Percentiles rank a stretch among this genome's conserved stretches.
phyloP scores from a whole-genome alignment of 2,113 vertebrate species.

The Myxocyprinus asiaticus region DNA sequence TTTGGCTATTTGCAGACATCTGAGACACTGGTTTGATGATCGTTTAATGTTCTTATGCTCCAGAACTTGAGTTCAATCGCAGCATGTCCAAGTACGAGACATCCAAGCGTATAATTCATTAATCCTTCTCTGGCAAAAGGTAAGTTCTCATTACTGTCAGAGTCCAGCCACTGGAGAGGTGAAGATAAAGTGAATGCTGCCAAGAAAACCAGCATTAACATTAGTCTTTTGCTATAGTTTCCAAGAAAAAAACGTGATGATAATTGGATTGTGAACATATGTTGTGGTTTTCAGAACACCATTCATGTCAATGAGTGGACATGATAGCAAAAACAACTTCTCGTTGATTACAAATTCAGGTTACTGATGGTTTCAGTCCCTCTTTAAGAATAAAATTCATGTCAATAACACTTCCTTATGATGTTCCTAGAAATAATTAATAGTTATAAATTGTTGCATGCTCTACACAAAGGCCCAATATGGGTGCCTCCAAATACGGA shows the following conservation, averaged over 20 bases:
- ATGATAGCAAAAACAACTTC: slow-evolving; percentile 36
- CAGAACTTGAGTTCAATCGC: slow-evolving; percentile 32
- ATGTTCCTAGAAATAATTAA: not conserved
- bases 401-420: not conserved
- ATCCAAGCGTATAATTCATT: slow-evolving; percentile 72
- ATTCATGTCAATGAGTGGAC: slow-evolving; percentile 34
- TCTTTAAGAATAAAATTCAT: not conserved
- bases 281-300: slow-evolving; percentile 16
- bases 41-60: slow-evolving; percentile 27
- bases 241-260: slow-evolving; percentile 16
- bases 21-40: slow-evolving; percentile 26
- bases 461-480: not conserved
- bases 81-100: slow-evolving; percentile 37
- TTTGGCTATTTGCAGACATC: slow-evolving; percentile 21
- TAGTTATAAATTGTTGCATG: not conserved
- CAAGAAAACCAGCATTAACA: slow-evolving; percentile 47
- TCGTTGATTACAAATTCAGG: slow-evolving; percentile 13
- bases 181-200: slow-evolving; percentile 30
- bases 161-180: slow-evolving; percentile 58
- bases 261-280: slow-evolving; percentile 42
- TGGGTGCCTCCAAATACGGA: not conserved
- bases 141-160: slow-evolving; percentile 77
- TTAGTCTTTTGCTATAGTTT: slow-evolving; percentile 15
- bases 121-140: slow-evolving; percentile 72
- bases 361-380: slow-evolving; percentile 9